A percentile compares a stretch with the other conserved stretches of the same genome.
These are phyloP conservation scores for Drosophila auraria DNA, from an alignment of 1,140 invertebrate species.

Conservation along the genomic window DNA sequence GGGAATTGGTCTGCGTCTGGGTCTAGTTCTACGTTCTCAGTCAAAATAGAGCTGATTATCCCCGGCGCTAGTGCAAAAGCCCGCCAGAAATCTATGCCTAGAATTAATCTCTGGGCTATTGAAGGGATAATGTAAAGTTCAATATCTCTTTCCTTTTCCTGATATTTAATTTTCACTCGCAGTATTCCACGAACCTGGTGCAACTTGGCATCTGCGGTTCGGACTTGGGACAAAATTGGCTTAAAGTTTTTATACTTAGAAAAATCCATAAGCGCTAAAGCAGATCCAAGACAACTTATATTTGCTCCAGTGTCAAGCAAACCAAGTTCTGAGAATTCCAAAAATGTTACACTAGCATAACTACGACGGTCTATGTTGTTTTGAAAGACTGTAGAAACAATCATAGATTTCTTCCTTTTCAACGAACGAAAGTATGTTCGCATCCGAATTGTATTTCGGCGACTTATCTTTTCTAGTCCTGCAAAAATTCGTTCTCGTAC, in stretches of 20 bases:
- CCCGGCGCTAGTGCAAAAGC: not conserved
- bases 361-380: slow-evolving; percentile 6
- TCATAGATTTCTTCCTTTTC: not conserved
- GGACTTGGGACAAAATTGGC: not conserved
- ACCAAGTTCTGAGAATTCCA: slow-evolving; percentile 4
- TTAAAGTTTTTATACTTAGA: not conserved
- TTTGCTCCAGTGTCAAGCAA: slow-evolving; percentile 9
- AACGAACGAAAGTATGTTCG: not conserved
- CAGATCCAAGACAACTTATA: not conserved
- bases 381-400: slow-evolving; percentile 5
- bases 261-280: not conserved
- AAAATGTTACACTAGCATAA: slow-evolving; percentile 2
- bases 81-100: slow-evolving; percentile 10
- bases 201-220: not conserved
- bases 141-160: slow-evolving; percentile 2
- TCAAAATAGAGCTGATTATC: no score
- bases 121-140: slow-evolving; percentile 4
- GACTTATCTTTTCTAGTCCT: not conserved
- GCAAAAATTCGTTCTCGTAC: slow-evolving; percentile 1
- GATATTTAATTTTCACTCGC: not conserved
- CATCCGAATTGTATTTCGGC: slow-evolving; percentile 4
- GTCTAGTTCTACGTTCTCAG: no score
- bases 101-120: slow-evolving; percentile 2
- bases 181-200: slow-evolving; percentile 1
- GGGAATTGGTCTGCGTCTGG: no score